Conservation (phyloP, 2,888 invertebrate genomes). For the Anoncus sp. region DNA sequence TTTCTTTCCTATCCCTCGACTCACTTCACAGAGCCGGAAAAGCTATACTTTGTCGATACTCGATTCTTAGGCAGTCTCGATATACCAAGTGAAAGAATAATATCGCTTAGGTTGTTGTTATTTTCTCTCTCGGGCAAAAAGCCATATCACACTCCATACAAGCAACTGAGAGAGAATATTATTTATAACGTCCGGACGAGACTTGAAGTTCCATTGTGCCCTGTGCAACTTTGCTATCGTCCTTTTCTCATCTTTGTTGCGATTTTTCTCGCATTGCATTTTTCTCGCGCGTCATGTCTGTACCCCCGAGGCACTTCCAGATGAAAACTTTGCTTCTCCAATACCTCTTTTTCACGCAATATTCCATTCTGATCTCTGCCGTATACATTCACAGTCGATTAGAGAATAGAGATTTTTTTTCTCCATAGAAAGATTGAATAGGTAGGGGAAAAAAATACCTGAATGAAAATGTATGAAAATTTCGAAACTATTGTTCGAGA, state of each 20-base stretch:
- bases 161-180: slow-evolving; percentile 38
- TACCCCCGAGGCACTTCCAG: slow-evolving; percentile 43
- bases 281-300: slow-evolving; percentile 35
- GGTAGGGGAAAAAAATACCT: background rate
- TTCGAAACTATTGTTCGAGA: slow-evolving; percentile 31
- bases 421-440: slow-evolving; percentile 7
- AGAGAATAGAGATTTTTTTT: slow-evolving; percentile 27
- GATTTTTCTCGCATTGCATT: slow-evolving; percentile 54
- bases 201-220: slow-evolving; percentile 47
- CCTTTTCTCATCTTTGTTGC: slow-evolving; percentile 48
- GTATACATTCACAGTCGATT: slow-evolving; percentile 31
- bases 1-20: slow-evolving; percentile 1
- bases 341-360: slow-evolving; percentile 53
- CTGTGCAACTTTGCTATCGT: slow-evolving; percentile 21
- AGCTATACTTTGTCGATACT: background rate
- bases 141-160: slow-evolving; percentile 45
- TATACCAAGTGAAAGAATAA: slow-evolving; percentile 19
- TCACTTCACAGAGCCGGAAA: slow-evolving; percentile 33
- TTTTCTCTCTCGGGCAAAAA: slow-evolving; percentile 24
- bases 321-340: slow-evolving; percentile 52
- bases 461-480: slow-evolving; percentile 22
- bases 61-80: slow-evolving; percentile 31
- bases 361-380: slow-evolving; percentile 39
- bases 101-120: slow-evolving; percentile 36
- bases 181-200: slow-evolving; percentile 36